Evolutionary conservation across 2,113 vertebrate genomes (phyloP), one percentile per base, ranked within the genome.

Genomic region (Eretmochelys imbricata): DNA sequence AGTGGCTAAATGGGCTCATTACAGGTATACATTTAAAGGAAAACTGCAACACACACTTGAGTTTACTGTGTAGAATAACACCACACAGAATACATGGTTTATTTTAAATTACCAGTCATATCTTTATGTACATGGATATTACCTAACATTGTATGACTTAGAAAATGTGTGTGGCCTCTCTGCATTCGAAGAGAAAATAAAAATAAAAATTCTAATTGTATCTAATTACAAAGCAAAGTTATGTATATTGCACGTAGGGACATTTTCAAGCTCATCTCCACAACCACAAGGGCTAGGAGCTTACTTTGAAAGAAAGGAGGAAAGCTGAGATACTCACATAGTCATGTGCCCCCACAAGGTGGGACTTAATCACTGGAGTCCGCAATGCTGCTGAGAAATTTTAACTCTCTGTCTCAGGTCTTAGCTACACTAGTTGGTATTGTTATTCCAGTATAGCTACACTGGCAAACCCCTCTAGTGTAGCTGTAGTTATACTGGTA

Each of bases 311-410:
- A 88, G 91, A 31, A 1, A 14, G 35, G 80, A 75, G 10, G 69
- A 42, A 89, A 90, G 2, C 20, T 46, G 13, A n/a, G 50, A 20
- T 13, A 42, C 78, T 78, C 65, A 46, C 38, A 48, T 6, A 29
- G 6, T 5, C 5, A 1, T 79, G 84, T 84, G 72, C 12, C 81
- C 80, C 9, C 10, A 3, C 3, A 50, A 2, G 16, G 0, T 31
- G 5, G 53, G 42, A 22, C 81, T 89, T 84, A 38, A 46, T 42
- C n/a, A 76, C 24, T 76, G 24, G 10, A 42, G 38, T 24, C 38
- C 11, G 22, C 72, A 76, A 46, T 46, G 17, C 38, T 46, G 11
- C 72, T 42, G 38, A 24, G n/a, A 75, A 65, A 35, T 65, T 65
- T 17, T n/a, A n/a, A 19, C 35, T 14, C 59, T 62, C 31, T 4